phyloP scores from a whole-genome alignment of 2,797 vertebrate genomes.

The Oceanodroma leucorhoa region DNA sequence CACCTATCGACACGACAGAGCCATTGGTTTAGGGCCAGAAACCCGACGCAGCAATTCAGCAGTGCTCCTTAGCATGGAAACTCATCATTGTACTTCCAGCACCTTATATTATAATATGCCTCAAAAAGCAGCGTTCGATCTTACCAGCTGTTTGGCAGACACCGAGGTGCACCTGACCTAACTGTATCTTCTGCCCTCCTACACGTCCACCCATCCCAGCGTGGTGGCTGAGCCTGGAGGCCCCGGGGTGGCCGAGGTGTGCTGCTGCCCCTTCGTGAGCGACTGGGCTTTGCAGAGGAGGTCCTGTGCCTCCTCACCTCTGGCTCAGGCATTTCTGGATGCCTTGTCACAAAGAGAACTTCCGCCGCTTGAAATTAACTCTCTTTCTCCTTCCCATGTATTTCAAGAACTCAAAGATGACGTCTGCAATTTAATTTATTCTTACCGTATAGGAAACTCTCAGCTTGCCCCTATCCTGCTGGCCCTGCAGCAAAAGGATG shows the following conservation, averaged over 20 bases:
- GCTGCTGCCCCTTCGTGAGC: background rate
- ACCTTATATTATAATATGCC: rapidly evolving
- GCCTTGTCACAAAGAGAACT: background rate
- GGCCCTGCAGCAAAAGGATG: background rate
- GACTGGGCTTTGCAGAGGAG: background rate
- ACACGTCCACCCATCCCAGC: background rate
- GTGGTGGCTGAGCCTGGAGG: background rate
- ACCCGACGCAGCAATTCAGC: rapidly evolving
- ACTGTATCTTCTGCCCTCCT: background rate
- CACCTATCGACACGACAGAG: background rate
- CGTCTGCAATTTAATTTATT: background rate
- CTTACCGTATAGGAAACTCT: background rate
- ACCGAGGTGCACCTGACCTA: background rate
- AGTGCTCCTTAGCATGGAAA: rapidly evolving
- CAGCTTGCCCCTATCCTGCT: background rate
- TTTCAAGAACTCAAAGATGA: background rate
- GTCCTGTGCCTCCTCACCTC: background rate
- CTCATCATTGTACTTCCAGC: background rate
- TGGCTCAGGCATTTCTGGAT: background rate
- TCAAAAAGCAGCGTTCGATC: rapidly evolving
- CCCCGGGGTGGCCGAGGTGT: rapidly evolving
- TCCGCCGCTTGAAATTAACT: background rate
- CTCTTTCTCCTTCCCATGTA: background rate
- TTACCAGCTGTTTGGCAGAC: background rate
- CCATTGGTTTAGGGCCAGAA: background rate